Evolutionary conservation across 2,888 invertebrate genomes (phyloP).

Genomic region (Ormyrus thymus): DNA sequence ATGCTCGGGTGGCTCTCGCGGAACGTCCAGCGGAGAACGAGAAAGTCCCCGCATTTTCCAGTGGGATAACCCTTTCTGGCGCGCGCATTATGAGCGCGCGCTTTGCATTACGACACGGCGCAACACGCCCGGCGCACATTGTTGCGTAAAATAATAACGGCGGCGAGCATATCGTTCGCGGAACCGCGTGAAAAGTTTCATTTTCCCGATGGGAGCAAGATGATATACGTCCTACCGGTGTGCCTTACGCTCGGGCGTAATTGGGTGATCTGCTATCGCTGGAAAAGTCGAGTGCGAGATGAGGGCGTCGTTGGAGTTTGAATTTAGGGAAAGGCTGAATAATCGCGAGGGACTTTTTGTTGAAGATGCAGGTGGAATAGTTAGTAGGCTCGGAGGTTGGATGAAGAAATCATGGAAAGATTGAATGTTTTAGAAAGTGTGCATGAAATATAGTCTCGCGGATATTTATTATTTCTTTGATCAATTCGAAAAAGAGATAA

Average conservation of each 20-base stretch:
- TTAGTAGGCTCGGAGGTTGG: no score
- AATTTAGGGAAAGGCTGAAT: background rate
- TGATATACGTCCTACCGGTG: background rate
- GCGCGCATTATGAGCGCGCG: background rate
- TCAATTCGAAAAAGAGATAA: no score
- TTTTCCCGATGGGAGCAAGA: conserved; percentile 5
- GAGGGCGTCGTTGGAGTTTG: background rate
- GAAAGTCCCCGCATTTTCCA: conserved; percentile 39
- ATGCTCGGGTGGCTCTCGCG: background rate
- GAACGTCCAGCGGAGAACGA: conserved; percentile 13
- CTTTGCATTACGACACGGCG: conserved; percentile 17
- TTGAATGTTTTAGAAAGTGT: no score
- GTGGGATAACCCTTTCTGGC: conserved; percentile 19
- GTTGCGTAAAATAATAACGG: conserved; percentile 49
- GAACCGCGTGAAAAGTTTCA: conserved; percentile 34
- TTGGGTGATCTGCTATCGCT: background rate
- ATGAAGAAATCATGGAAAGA: no score
- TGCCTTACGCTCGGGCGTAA: background rate
- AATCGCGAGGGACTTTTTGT: background rate
- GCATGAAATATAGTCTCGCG: no score
- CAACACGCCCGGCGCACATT: conserved; percentile 7
- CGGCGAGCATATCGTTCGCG: conserved; percentile 1
- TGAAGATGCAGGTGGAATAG: background rate
- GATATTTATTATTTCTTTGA: no score
- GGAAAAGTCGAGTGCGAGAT: background rate